Conservation (phyloP, 2,888 invertebrate species). For the Pristionchus mayeri region DNA sequence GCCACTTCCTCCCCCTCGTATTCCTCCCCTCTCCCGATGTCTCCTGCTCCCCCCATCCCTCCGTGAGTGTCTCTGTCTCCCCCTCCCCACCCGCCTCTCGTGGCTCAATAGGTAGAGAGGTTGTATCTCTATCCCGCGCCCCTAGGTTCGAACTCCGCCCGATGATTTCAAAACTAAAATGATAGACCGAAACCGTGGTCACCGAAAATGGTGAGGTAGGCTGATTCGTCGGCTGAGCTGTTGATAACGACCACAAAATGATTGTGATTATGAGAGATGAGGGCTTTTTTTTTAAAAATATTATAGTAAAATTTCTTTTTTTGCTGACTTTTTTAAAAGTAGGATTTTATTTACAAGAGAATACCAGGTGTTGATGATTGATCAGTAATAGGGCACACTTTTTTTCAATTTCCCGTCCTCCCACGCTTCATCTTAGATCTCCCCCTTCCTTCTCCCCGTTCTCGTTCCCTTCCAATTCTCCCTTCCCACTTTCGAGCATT, state of each 20-base stretch:
- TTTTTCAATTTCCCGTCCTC: not conserved
- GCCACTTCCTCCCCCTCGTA: not conserved
- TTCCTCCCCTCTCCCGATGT: slow-evolving; percentile 29
- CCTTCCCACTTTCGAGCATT: not conserved
- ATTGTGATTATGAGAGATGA: slow-evolving; percentile 52
- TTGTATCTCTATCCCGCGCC: not conserved
- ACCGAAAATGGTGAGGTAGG: slow-evolving; percentile 50
- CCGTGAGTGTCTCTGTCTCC: slow-evolving; percentile 39
- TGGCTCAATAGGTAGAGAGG: slow-evolving; percentile 43
- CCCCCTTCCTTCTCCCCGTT: slow-evolving; percentile 10
- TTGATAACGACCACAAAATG: slow-evolving; percentile 42
- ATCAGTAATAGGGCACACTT: not conserved
- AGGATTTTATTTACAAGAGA: too few relatives aligned
- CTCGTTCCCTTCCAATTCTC: not conserved
- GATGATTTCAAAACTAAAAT: slow-evolving; percentile 47
- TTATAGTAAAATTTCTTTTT: too few relatives aligned
- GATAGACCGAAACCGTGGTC: slow-evolving; percentile 42
- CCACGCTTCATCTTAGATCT: slow-evolving; percentile 3
- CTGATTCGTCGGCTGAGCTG: slow-evolving; percentile 29
- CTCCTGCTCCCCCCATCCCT: slow-evolving; percentile 22
- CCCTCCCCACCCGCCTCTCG: not conserved
- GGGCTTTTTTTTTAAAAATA: slow-evolving; percentile 33
- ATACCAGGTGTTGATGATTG: not conserved
- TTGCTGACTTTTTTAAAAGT: too few relatives aligned
- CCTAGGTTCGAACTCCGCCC: slow-evolving; percentile 43